Evolutionary conservation across 2,113 vertebrate species (phyloP).

Genomic region (Garra rufa): DNA sequence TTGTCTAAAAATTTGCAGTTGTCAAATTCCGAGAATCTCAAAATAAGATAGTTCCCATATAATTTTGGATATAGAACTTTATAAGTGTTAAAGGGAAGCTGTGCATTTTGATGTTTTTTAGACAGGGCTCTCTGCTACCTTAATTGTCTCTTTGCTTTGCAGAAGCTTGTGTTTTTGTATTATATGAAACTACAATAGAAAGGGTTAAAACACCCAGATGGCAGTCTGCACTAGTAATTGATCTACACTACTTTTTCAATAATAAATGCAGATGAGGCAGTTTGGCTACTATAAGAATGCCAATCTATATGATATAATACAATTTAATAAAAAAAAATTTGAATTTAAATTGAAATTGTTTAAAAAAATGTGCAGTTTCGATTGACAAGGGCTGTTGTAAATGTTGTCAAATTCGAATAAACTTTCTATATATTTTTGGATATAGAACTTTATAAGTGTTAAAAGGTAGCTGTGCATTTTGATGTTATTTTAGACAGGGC

Average conservation of each 20-base stretch:
- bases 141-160: no score
- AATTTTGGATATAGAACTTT: neutral
- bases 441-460: neutral
- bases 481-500: neutral
- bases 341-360: no score
- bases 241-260: neutral
- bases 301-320: no score
- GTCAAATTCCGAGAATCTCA: no score
- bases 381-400: no score
- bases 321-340: no score
- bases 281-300: no score
- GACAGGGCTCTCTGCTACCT: constrained; percentile 12
- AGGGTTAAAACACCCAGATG: neutral
- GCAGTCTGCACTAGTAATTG: neutral
- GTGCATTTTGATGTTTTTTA: neutral
- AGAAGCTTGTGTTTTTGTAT: no score
- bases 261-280: no score
- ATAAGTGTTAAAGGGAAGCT: neutral
- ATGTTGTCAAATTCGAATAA: neutral
- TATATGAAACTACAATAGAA: no score
- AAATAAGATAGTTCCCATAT: neutral
- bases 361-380: no score
- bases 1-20: no score
- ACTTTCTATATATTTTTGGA: neutral
- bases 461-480: neutral